A percentile compares a stretch with the other conserved stretches of the same genome.
Evolutionary conservation across 2,797 vertebrate genomes (phyloP).

Genomic region (Hapalemur alaotrensis): DNA sequence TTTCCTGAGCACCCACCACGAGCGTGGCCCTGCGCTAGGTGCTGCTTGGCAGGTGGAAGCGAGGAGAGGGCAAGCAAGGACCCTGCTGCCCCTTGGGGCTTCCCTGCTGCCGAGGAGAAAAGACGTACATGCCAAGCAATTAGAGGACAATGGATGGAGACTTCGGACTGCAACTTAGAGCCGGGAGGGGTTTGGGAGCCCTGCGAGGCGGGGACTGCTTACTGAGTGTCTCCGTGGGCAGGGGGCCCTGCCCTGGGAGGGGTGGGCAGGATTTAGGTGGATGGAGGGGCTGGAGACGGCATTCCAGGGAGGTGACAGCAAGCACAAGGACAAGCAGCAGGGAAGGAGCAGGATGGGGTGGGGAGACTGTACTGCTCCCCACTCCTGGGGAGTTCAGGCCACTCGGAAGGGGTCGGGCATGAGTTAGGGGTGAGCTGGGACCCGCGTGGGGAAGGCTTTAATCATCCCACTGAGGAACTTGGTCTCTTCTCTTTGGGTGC

Average conservation of each 20-base stretch:
- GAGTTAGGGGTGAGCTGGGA: too few relatives aligned
- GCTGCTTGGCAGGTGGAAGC: slow-evolving; percentile 53
- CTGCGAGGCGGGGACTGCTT: not conserved
- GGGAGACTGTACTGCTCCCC: not conserved
- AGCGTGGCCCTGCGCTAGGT: slow-evolving; percentile 11
- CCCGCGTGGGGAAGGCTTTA: fast-evolving
- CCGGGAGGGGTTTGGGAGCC: not conserved
- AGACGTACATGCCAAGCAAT: slow-evolving; percentile 57
- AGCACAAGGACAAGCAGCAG: not conserved
- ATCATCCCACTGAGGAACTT: not conserved
- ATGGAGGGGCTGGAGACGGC: not conserved
- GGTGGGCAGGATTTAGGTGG: not conserved
- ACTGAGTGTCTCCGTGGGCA: not conserved
- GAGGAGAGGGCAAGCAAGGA: slow-evolving; percentile 34
- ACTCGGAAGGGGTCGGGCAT: not conserved
- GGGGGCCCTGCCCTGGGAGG: not conserved
- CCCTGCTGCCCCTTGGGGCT: slow-evolving; percentile 7
- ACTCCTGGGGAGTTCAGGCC: not conserved
- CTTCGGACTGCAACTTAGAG: not conserved
- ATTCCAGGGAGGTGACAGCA: not conserved
- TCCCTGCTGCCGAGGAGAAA: slow-evolving; percentile 53
- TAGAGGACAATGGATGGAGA: slow-evolving; percentile 59
- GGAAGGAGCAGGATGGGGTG: not conserved
- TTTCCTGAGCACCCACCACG: slow-evolving; percentile 71
- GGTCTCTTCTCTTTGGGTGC: not conserved